Evolutionary conservation across 2,797 vertebrate genomes (phyloP), one percentile per base, ranked within the genome.

Genomic region (Trachurus trachurus): DNA sequence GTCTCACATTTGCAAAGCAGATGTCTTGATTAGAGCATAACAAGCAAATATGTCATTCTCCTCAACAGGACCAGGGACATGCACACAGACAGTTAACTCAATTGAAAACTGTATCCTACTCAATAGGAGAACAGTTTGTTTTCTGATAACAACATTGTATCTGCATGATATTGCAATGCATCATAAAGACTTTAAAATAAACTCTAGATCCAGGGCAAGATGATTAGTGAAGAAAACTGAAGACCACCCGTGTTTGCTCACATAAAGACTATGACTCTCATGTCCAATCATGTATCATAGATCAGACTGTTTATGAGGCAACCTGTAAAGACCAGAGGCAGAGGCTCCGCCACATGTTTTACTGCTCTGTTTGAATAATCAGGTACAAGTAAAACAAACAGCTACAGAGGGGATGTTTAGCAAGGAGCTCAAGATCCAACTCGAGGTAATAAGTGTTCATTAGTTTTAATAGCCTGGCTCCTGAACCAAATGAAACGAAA

Each of bases 381-480:
- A 91, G 90, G 88, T 89, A 91, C 81, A 92, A 94, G 89, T 93
- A 86, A 94, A 94, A 94, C 92, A 94, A 91, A 94, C 93, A 92
- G 74, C 89, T 84, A 90, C 80, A 89, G 82, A 89, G 63, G 87
- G 88, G 87, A 93, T 90, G 88, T 94, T 94, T 90, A 92, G 92
- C 82, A 90, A 80, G 74, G 84, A 87, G 87, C 79, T 81, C 82
- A 78, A 87, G 75, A 88, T 91, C 89, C 88, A 89, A 88, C 90
- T 88, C 75, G 17, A 69, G 88, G 83, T 91, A 93, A 94, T 93
- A 91, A 88, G 92, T 91, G 87, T 90, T 94, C 87, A 93, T 93
- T 93, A 92, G 92, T 81, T 94, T 93, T 92, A 94, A 94, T 91
- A 86, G 90, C 81, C 78, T 85, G 84, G 90, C 89, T 94, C 85